These are phyloP conservation scores for Serilophus lunatus DNA, from an alignment of 2,113 vertebrate genomes.

Conservation along the genomic window DNA sequence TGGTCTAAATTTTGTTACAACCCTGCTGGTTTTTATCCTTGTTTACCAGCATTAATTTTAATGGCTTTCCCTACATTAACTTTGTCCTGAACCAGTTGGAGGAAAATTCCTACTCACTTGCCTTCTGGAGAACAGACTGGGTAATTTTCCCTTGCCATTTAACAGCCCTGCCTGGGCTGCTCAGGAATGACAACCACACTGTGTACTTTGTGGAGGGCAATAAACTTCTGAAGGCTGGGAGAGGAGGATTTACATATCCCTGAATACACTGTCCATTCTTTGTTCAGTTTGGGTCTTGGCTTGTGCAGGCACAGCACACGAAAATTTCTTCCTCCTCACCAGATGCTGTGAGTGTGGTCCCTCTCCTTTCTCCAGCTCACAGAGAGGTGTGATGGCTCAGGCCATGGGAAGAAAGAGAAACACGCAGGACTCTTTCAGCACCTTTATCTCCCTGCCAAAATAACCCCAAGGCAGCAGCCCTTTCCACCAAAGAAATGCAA, in stretches of 20 bases:
- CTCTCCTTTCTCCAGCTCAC: background rate
- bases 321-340: background rate
- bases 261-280: background rate
- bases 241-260: background rate
- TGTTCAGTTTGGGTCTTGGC: background rate
- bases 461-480: background rate
- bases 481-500: background rate
- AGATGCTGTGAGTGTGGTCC: background rate
- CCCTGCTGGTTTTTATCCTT: slow-evolving; percentile 52
- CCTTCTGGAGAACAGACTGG: slow-evolving; percentile 57
- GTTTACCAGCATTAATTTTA: slow-evolving; percentile 67
- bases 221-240: background rate
- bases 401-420: background rate
- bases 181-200: background rate
- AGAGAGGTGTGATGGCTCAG: background rate
- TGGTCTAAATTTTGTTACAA: slow-evolving; percentile 24
- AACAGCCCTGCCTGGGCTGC: background rate
- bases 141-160: slow-evolving; percentile 35
- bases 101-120: slow-evolving; percentile 40
- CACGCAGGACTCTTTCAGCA: background rate
- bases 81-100: slow-evolving; percentile 19
- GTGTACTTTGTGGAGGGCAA: background rate
- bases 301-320: background rate
- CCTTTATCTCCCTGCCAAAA: background rate
- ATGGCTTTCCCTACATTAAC: slow-evolving; percentile 46